A percentile compares a stretch with the other conserved stretches of the same genome.
These are phyloP conservation scores for Hippasteria phrygiana DNA, from an alignment of 53 echinoderm and acorn worm species.

Conservation along the genomic window DNA sequence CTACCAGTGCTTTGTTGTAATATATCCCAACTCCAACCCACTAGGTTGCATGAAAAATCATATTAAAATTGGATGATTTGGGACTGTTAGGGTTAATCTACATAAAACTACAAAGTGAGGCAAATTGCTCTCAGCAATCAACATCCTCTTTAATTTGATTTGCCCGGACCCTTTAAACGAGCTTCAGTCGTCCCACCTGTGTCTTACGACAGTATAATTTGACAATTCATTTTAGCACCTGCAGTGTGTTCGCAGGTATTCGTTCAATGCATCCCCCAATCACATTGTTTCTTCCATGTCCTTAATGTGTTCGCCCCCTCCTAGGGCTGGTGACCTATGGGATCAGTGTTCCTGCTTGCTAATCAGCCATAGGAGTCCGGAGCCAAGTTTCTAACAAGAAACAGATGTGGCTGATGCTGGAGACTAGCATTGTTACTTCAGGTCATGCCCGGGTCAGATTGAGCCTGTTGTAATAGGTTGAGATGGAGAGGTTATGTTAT, in stretches of 20 bases:
- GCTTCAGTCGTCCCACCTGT: neutral
- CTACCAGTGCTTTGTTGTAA: too few species aligned
- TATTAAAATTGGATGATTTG: too few species aligned
- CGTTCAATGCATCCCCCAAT: neutral
- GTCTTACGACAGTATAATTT: neutral
- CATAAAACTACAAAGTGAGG: too few species aligned
- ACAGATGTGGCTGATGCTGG: constrained; percentile 20
- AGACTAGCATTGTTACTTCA: neutral
- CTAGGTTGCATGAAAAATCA: too few species aligned
- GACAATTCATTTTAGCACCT: neutral
- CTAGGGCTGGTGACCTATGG: neutral
- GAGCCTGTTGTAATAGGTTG: constrained; percentile 23
- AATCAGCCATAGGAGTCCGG: constrained; percentile 41
- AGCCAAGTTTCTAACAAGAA: constrained; percentile 59
- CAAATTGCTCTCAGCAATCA: too few species aligned
- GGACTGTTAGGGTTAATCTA: too few species aligned
- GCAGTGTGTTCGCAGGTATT: neutral
- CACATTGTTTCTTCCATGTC: neutral
- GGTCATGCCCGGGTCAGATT: constrained; percentile 19
- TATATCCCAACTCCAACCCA: too few species aligned
- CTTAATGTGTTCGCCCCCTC: neutral
- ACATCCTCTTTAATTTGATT: neutral
- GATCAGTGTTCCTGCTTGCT: constrained; percentile 37
- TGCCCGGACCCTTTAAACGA: neutral
- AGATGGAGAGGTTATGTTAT: neutral